Conservation (phyloP, 1,140 invertebrate species). For the Leptoteleia sp. region DNA sequence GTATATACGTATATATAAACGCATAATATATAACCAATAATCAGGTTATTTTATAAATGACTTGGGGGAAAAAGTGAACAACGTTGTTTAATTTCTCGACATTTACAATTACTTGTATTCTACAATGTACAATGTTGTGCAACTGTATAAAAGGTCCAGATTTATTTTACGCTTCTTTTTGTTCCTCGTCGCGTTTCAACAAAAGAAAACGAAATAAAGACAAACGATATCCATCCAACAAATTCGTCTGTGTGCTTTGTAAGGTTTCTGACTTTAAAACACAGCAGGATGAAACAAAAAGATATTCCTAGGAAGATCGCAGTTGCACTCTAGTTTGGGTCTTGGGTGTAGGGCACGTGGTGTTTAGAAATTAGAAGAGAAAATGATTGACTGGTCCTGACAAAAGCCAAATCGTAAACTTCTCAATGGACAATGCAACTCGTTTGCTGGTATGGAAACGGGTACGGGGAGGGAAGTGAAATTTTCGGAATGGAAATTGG, state of each 20-base stretch:
- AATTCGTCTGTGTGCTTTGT: neutral
- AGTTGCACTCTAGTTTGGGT: conserved; percentile 13
- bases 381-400: conserved; percentile 24
- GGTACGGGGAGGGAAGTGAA: neutral
- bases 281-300: conserved; percentile 25
- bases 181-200: too few relatives aligned
- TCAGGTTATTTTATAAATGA: too few relatives aligned
- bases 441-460: conserved; percentile 12
- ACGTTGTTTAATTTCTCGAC: too few relatives aligned
- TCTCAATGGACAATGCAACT: conserved; percentile 12
- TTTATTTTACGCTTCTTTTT: too few relatives aligned
- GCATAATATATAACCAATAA: too few relatives aligned
- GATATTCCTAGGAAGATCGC: conserved; percentile 12
- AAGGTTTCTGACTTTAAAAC: conserved; percentile 3
- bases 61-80: too few relatives aligned
- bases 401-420: conserved; percentile 18
- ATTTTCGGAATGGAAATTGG: neutral
- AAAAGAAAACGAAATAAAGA: neutral
- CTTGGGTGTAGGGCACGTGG: conserved; percentile 22
- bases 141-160: too few relatives aligned
- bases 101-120: too few relatives aligned
- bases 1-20: too few relatives aligned
- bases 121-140: too few relatives aligned
- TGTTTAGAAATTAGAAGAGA: conserved; percentile 23
- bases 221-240: neutral